Evolutionary conservation across 30 jellyfish, hydroid and myxozoan species (phyloP), one percentile per base, ranked within the genome.

Genomic region (Pelagia noctiluca): DNA sequence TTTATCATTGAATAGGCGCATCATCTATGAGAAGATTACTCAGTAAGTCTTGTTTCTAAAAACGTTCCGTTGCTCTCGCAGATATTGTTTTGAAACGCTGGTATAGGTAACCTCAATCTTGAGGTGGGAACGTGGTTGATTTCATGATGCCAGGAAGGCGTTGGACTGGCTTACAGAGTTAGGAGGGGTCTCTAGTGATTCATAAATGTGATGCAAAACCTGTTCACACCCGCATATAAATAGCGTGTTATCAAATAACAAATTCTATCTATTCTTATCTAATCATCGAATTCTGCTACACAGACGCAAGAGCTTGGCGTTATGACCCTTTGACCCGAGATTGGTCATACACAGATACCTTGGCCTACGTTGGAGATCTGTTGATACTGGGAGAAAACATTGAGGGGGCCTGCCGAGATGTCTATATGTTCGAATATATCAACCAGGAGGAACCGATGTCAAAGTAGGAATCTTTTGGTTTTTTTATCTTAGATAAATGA

Each of bases 311-410:
- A 16, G 72, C 37, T 26, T 79, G 82, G 82, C 53, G 69, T 1
- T 84, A 70, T 33, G 94, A 84, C 69, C 82, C 85, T 1, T 35
- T 2, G 35, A 73, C 68, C 3, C 60, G 67, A 19, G 52, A 38
- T 5, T 84, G 94, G 94, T 50, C 82, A 26, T 32, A 61, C 10
- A 69, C 86, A 4, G 94, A 84, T 23, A 84, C 88, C 4, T 32
- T 84, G 16, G 88, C 87, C 22, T 84, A 36, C 32, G 61, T 84
- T 72, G 94, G 94, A n/a, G 94, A 72, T 10, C 36, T 60, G 64
- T 63, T 79, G 48, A 34, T 37, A 30, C 89, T 79, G 26, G 82
- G 74, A 2, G 37, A 79, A 49, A 30, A 52, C 26, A 79, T 62
- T 28, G 82, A 46, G 19, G 89, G 89, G 13, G 82, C 82, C 35